Base-by-base conservation (phyloP, 2,797 vertebrate species). In the Microtus obscurus region DNA sequence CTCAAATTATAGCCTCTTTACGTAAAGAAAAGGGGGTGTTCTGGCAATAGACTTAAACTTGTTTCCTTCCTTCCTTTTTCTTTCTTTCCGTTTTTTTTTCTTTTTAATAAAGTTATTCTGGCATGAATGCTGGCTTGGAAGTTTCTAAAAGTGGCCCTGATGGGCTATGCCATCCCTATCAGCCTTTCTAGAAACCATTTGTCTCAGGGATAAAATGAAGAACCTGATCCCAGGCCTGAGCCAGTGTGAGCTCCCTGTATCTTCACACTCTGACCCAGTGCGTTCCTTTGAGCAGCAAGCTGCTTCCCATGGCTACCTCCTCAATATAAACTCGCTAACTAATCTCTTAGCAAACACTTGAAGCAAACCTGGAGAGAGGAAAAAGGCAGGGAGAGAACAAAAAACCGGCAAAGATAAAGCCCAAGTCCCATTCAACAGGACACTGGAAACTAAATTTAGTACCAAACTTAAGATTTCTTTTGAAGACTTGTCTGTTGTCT, bases 301-400 rank as follows among this genome's bases (percentile, higher is more conserved):
- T 98, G 98, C 98, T 98, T 98, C 99, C 99, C 99, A 99, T 99
- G 99, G 98, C 98, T 99, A 99, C 99, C 98, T 99, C 98, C 91
- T 76, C 98, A 97, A 98, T 98, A 97, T 98, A 98, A 98, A 98
- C 99, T 98, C 98, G 95, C 98, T 98, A 98, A 98, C 99, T 99
- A 99, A 99, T 99, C 99, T 99, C 99, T 99, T 95, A 98, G 99
- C 99, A 99, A 99, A 98, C 98, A 98, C 98, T 99, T 98, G 98
- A 99, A 99, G 98, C 98, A 99, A 99, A 99, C 98, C 99, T 99
- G 99, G 98, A 98, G 98, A 98, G 97, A 97, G 97, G 91, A 93
- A 96, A 98, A 96, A 97, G 94, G 93, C 78, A 79, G 93, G 93
- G 73, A 78, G 94, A 80, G 80, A 83, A 92, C 93, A 88, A 43